Evolutionary conservation across 2,888 invertebrate species (phyloP).

Genomic region (Pandemis heparana): DNA sequence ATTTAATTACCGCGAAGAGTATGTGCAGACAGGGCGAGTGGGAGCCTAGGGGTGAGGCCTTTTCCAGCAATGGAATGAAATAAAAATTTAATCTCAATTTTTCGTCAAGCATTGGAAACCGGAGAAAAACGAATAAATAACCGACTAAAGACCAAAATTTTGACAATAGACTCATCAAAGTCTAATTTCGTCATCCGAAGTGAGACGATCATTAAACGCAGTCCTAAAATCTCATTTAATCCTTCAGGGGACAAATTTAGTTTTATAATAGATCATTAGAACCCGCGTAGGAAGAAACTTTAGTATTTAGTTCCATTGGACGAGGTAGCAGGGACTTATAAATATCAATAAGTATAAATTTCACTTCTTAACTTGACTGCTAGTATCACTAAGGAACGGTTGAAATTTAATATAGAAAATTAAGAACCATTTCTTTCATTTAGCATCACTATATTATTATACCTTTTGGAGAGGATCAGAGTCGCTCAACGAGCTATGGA

Average conservation of each 20-base stretch:
- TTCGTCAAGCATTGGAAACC: not conserved
- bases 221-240: not conserved
- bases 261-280: not conserved
- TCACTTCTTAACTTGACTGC: too few relatives aligned
- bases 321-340: not conserved
- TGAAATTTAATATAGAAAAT: too few relatives aligned
- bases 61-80: too few relatives aligned
- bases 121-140: not conserved
- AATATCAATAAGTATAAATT: not conserved
- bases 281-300: conserved; percentile 4
- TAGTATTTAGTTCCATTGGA: not conserved
- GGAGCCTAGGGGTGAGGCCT: too few relatives aligned
- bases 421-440: too few relatives aligned
- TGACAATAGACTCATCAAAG: conserved; percentile 3
- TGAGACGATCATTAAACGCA: not conserved
- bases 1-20: too few relatives aligned
- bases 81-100: not conserved
- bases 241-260: not conserved
- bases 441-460: too few relatives aligned
- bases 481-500: too few relatives aligned
- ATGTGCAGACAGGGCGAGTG: too few relatives aligned
- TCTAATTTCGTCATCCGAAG: not conserved
- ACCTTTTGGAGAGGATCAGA: too few relatives aligned
- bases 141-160: not conserved
- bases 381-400: too few relatives aligned